Evolutionary conservation across 30 jellyfish, hydroid and myxozoan species (phyloP), one percentile per base, ranked within the genome.

Genomic region (Turritopsis dohrnii): DNA sequence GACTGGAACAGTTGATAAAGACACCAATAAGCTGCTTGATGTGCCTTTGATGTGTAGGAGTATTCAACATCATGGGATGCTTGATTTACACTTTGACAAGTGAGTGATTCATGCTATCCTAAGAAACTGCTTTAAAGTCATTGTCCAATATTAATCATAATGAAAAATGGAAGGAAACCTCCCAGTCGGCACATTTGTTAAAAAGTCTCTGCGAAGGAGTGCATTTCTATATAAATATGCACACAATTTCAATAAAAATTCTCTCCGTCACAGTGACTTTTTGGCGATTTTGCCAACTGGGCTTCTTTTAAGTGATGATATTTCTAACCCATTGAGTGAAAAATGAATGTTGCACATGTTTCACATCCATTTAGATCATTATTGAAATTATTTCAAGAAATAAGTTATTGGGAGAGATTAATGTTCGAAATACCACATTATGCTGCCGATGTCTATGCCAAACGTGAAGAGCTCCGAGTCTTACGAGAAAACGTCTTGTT

Each of bases 401-500:
- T 94, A n/a, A 87, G 89, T 74, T 94, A 94, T 86, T 94, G 99
- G 99, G 99, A 94, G 80, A 83, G 88, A 71, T 80, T 94, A 54
- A 84, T 94, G 97, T 94, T 94, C 76, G 99, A 94, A 75, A 94
- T 94, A 54, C 99, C 99, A 28, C 99, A 94, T 71, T 94, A 88
- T 81, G 99, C 99, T 8, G 96, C 96, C 1, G 96, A 94, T 65
- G 97, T 94, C 26, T 88, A 94, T 65, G 72, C 99, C 29, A 89
- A 90, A 52, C 88, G 93, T 23, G 99, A 94, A 86, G 97, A 94
- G 86, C 80, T 94, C 60, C 83, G 99, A 28, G 65, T 94, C n/a
- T 88, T 94, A 24, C 84, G 90, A 31, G 99, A 94, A 54, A 94
- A 86, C 52, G 99, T 89, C 20, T 80, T 89, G 74, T 89, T 94